Evolutionary conservation across 2,797 vertebrate genomes (phyloP), one percentile per base, ranked within the genome.

Genomic region (Leptatherina wallacei): DNA sequence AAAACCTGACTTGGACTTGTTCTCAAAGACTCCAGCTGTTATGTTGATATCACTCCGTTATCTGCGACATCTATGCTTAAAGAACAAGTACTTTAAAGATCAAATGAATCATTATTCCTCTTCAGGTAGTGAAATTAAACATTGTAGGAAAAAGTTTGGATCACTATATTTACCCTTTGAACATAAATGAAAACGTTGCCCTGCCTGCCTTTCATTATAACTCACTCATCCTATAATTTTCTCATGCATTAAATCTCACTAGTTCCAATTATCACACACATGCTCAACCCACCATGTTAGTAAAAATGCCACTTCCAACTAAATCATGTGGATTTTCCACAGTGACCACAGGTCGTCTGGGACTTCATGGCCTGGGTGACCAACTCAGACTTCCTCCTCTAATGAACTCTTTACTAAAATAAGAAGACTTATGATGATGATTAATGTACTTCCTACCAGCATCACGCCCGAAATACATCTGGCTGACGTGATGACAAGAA

Each of bases 171-270:
- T 79, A 64, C 73, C 52, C 14, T 74, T 71, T 70, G 70, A 40
- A 74, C 61, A 12, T 44, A 73, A 85, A 85, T 76, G 77, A 73
- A 57, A 84, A 70, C 61, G 61, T 68, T 58, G 22, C 3, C 57
- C 44, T 75, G 40, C 67, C 56, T 55, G 66, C 63, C 69, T 91
- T 70, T 91, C 65, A 90, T 89, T 88, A 88, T 51, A 80, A 40
- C 40, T 64, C 57, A 65, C 60, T 63, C 74, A 78, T 85, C 36
- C 82, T 90, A 68, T 89, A 81, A 86, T 86, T 82, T 80, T 29
- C 55, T 4, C 22, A 29, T 13, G 60, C 73, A 83, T 84, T 70
- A 82, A 78, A 82, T 84, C 58, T 85, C 75, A 69, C 72, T 69
- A 51, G 35, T 36, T 69, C 24, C 47, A 71, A 59, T 44, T 62